Conservation (phyloP, 2,797 vertebrate genomes). For the Gallinago solitaria region DNA sequence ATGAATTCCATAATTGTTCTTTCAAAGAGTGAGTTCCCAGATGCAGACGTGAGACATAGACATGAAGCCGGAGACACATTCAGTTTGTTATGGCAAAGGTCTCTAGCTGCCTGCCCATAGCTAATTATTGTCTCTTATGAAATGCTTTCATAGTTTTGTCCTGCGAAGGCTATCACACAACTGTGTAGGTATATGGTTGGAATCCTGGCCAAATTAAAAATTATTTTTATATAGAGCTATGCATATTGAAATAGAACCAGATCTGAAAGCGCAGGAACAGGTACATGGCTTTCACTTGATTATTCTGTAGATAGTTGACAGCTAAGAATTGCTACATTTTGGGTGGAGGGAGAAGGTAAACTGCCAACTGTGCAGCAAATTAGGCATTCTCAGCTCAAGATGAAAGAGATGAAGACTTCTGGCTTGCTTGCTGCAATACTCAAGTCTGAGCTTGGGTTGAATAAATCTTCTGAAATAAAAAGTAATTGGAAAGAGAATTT, state of each 20-base stretch:
- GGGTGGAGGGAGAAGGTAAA: neutral
- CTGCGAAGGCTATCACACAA: neutral
- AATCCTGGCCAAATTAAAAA: neutral
- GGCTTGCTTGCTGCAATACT: neutral
- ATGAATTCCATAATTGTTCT: neutral
- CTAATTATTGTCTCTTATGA: neutral
- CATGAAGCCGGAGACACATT: neutral
- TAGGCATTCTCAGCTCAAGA: neutral
- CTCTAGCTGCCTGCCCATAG: neutral
- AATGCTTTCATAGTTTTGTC: neutral
- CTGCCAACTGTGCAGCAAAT: neutral
- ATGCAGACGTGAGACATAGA: accelerated
- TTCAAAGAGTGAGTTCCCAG: neutral
- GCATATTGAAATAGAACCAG: neutral
- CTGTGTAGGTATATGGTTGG: neutral
- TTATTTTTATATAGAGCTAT: neutral
- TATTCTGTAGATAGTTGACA: neutral
- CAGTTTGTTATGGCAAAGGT: neutral
- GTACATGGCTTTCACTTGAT: neutral
- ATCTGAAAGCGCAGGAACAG: neutral
- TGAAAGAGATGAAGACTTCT: neutral
- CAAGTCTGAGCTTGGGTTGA: neutral
- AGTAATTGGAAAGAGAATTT: neutral
- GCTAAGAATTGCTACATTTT: neutral
- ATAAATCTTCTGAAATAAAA: neutral